A percentile compares a stretch with the other conserved stretches of the same genome.
These are phyloP conservation scores for Bibio marci DNA, from an alignment of 2,888 invertebrate genomes.

Conservation along the genomic window DNA sequence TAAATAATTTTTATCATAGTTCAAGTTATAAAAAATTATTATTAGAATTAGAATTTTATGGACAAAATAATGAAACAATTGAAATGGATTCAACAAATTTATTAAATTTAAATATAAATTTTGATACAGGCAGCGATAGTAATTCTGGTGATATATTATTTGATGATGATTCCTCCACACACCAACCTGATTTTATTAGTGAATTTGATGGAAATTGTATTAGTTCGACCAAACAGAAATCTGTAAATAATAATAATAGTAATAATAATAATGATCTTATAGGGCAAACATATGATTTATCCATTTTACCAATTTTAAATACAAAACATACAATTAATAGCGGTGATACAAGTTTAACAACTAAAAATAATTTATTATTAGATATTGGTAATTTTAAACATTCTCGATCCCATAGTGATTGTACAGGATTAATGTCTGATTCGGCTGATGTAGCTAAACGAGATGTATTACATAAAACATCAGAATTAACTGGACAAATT, in stretches of 20 bases:
- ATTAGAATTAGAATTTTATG: slow-evolving; percentile 12
- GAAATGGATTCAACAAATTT: slow-evolving; percentile 1
- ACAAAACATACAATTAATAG: no score
- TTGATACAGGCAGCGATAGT: slow-evolving; percentile 11
- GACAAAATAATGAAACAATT: slow-evolving; percentile 6
- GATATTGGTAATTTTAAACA: slow-evolving; percentile 11
- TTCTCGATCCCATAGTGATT: slow-evolving; percentile 14
- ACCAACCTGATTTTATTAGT: not conserved
- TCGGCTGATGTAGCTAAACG: slow-evolving; percentile 2
- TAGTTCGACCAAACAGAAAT: not conserved
- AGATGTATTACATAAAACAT: not conserved
- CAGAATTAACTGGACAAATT: not conserved
- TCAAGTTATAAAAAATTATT: slow-evolving; percentile 12
- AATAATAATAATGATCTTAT: not conserved
- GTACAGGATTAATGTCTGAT: slow-evolving; percentile 10
- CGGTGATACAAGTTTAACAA: not conserved
- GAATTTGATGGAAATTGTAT: slow-evolving; percentile 1
- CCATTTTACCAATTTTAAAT: not conserved
- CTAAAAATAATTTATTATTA: slow-evolving; percentile 3
- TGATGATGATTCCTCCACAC: slow-evolving; percentile 11
- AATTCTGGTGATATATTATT: slow-evolving; percentile 13
- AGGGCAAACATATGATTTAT: not conserved
- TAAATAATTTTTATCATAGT: slow-evolving; percentile 14
- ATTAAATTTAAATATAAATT: not conserved
- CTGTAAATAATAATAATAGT: not conserved